phyloP scores from a whole-genome alignment of 2,797 vertebrate genomes.

The Spinibarbus caldwelli region DNA sequence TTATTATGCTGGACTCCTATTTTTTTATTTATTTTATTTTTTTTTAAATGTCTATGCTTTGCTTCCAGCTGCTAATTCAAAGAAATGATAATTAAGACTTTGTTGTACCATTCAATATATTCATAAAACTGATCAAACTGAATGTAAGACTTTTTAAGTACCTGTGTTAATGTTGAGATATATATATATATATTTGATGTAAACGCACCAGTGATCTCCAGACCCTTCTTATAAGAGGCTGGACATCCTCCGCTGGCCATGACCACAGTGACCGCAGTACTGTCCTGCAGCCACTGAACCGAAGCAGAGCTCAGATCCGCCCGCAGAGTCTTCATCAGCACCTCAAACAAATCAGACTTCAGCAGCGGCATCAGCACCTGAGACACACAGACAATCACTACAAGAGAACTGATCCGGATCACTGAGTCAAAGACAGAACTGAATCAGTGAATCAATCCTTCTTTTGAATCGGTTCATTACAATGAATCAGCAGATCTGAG shows the following conservation, averaged over 20 bases:
- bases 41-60: not conserved
- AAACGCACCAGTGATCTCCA: constrained; percentile 86
- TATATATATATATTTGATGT: not conserved
- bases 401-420: not conserved
- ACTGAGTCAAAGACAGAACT: too few relatives aligned
- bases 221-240: constrained; percentile 85
- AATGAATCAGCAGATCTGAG: too few relatives aligned
- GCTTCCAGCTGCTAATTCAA: not conserved
- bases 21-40: too few relatives aligned
- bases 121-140: too few relatives aligned
- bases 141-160: too few relatives aligned
- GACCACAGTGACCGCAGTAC: constrained; percentile 89
- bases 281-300: constrained; percentile 86
- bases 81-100: too few relatives aligned
- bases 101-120: too few relatives aligned
- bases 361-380: constrained; percentile 94
- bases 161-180: too few relatives aligned
- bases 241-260: constrained; percentile 96
- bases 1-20: not conserved
- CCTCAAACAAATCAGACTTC: constrained; percentile 90
- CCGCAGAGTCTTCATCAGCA: constrained; percentile 82
- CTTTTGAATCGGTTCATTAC: too few relatives aligned
- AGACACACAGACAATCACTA: constrained; percentile 8
- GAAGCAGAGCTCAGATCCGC: constrained; percentile 78
- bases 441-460: too few relatives aligned